phyloP scores from a whole-genome alignment of 2,113 vertebrate species.

The Rhea pennata region DNA sequence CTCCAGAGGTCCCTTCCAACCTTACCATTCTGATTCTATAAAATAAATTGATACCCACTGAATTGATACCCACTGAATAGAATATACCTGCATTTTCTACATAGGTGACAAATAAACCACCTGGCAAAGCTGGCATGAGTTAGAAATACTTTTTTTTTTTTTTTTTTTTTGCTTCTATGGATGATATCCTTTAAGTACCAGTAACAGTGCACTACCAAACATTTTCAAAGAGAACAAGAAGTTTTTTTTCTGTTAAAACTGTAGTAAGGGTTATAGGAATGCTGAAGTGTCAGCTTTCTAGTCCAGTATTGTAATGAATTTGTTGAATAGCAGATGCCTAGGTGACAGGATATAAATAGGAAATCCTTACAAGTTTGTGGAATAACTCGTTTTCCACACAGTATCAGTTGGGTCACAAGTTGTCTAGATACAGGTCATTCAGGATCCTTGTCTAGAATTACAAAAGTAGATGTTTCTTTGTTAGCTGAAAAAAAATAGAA shows the following conservation, averaged over 20 bases:
- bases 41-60: neutral
- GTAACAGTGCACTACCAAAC: neutral
- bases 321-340: neutral
- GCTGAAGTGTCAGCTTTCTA: neutral
- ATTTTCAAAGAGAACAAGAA: neutral
- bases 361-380: neutral
- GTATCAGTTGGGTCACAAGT: accelerated
- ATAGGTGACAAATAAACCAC: neutral
- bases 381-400: neutral
- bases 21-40: neutral
- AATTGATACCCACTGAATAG: neutral
- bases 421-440: accelerated
- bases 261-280: neutral
- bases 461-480: neutral
- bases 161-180: neutral
- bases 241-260: neutral
- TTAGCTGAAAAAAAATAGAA: neutral
- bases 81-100: neutral
- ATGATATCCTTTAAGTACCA: neutral
- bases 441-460: neutral
- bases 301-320: accelerated
- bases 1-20: no score
- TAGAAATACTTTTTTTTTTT: neutral
- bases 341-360: neutral
- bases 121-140: neutral